Conservation (phyloP, 1,140 invertebrate genomes). For the Danaus plexippus region DNA sequence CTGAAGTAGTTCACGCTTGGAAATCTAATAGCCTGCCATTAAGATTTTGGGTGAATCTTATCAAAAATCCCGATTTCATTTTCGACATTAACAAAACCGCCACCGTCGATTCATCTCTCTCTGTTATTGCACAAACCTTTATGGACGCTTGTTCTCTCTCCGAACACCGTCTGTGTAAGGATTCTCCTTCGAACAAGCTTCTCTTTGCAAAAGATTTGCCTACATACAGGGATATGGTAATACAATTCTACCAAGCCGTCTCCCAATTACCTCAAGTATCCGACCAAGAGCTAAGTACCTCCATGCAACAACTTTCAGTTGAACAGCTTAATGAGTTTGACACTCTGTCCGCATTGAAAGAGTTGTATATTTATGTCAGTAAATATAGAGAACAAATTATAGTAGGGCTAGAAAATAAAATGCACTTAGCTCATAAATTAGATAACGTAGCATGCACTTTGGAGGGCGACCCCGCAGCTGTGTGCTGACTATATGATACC, state of each 20-base stretch:
- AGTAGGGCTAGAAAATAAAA: constrained; percentile 88
- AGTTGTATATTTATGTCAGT: constrained; percentile 94
- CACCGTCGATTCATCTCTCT: constrained; percentile 92
- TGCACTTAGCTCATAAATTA: constrained; percentile 89
- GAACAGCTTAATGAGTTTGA: constrained; percentile 92
- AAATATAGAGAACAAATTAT: constrained; percentile 94
- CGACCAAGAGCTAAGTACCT: constrained; percentile 92
- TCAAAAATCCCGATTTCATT: constrained; percentile 97
- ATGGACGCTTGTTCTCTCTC: constrained; percentile 95
- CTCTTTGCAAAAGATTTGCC: constrained; percentile 96
- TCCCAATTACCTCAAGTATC: constrained; percentile 88
- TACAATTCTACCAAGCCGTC: constrained; percentile 89
- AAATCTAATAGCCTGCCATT: constrained; percentile 96
- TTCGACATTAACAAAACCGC: constrained; percentile 96
- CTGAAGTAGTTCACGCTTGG: constrained; percentile 95
- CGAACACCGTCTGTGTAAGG: constrained; percentile 91
- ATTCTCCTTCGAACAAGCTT: constrained; percentile 95
- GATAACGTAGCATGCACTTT: constrained; percentile 92
- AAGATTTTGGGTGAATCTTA: constrained; percentile 97
- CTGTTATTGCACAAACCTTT: constrained; percentile 96
- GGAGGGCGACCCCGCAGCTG: constrained; percentile 79
- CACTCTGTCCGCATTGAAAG: constrained; percentile 90
- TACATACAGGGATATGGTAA: constrained; percentile 89
- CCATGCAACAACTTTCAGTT: constrained; percentile 92
- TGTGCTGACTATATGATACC: constrained; percentile 70